Evolutionary conservation across 2,888 invertebrate genomes (phyloP), one percentile per base, ranked within the genome.

Genomic region (Aelia acuminata): DNA sequence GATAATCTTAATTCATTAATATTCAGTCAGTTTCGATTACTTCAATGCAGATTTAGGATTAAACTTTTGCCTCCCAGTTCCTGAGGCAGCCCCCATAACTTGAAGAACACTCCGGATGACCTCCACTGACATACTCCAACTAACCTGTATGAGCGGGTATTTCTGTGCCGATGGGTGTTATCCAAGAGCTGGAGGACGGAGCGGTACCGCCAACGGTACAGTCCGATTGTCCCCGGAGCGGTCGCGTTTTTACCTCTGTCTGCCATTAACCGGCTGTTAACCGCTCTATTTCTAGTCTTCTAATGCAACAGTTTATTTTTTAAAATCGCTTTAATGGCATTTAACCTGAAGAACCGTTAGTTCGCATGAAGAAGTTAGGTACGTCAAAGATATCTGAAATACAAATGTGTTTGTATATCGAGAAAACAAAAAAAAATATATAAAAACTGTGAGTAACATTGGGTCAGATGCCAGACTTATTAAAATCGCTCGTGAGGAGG

Each of bases 151-250:
- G 26, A 57, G 26, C 57, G 26, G 57, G 57, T 57, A 57, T 35
- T 70, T 70, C 63, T 35, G 35, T 70, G 63, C 31, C 63, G 63
- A 70, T 35, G 63, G 63, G 18, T 35, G 31, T 70, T 80, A n/a
- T 43, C 43, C n/a, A 80, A 80, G n/a, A 80, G 22, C 3, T 43
- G 0, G 43, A 43, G 43, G 80, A n/a, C 43, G 43, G 80, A 80
- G 80, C 80, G 80, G 80, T 80, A 80, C 43, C 13, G n/a, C n/a
- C 43, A 80, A 80, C 80, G 80, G 80, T 80, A 80, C 80, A 39
- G 43, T 80, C 80, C 39, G 80, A 80, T 80, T 80, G 80, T 80
- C 80, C 39, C 80, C 80, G 4, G 80, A 80, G 43, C 80, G 43
- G 80, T 80, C 80, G 31, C 43, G 80, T 80, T 80, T 43, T 80